phyloP scores from a whole-genome alignment of 2,888 invertebrate species.

The Strigamia maritima region DNA sequence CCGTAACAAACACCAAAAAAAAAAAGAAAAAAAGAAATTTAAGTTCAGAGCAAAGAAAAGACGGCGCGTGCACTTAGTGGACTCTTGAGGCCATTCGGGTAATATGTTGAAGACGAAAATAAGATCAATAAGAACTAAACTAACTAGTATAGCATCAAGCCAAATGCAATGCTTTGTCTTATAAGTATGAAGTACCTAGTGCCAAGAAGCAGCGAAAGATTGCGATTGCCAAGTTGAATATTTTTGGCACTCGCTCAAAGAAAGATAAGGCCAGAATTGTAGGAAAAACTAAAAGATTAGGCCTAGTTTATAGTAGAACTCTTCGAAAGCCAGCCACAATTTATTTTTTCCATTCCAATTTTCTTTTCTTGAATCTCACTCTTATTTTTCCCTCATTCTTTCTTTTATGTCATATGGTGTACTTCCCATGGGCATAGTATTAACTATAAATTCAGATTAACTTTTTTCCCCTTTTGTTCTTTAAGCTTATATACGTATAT shows the following conservation, averaged over 20 bases:
- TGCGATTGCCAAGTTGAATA: conserved; percentile 31
- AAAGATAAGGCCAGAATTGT: conserved; percentile 19
- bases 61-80: conserved; percentile 10
- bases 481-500: not conserved
- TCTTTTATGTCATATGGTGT: not conserved
- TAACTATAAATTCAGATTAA: conserved; percentile 5
- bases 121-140: conserved; percentile 23
- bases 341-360: not conserved
- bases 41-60: not conserved
- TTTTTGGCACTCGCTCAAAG: conserved; percentile 23
- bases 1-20: not conserved
- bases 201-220: conserved; percentile 13
- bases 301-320: not conserved
- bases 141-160: not conserved
- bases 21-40: not conserved
- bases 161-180: conserved; percentile 16
- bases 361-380: not conserved
- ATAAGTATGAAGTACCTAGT: not conserved
- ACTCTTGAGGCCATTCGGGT: conserved; percentile 16
- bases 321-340: not conserved
- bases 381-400: not conserved
- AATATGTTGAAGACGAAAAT: conserved; percentile 6
- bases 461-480: not conserved
- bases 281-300: conserved; percentile 6
- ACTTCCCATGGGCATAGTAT: not conserved